Evolutionary conservation across 2,888 invertebrate species (phyloP), one percentile per base, ranked within the genome.

Genomic region (Sabatieria punctata): DNA sequence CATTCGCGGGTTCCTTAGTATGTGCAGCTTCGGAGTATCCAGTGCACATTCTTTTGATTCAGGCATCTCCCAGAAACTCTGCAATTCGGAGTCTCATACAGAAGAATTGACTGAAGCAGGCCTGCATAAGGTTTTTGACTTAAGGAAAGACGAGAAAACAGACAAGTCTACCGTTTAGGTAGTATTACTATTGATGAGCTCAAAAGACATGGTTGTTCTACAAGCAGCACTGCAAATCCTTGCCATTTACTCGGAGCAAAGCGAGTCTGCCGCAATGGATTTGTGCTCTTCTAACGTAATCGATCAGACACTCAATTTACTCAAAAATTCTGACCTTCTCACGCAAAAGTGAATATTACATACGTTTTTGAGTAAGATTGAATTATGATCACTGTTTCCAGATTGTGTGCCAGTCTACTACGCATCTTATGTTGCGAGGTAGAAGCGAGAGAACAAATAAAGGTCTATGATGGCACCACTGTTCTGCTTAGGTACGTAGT

Each of bases 401-500:
- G 57, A 43, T 47, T 56, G 8, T 53, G 54, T 13, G 53, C 54
- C 1, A 53, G 55, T 43, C 52, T 57, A 15, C 47, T 57, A 2
- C 53, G 56, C 1, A 53, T 56, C 8, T 50, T 57, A 0, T 53
- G 54, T n/a, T 51, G 51, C 38, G 56, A 57, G 42, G 47, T 48
- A 15, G 52, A 57, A 41, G 57, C 55, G 3, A 47, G 54, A 21
- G 55, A 57, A 40, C 54, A 55, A 44, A 51, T 57, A 39, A 44
- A 52, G 30, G 55, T 57, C 19, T 57, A 55, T 40, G 57, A 57
- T 46, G 57, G 57, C 2, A 51, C 57, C 3, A 52, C 53, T 1
- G 43, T 52, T 8, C 52, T 57, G 8, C 45, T 54, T 11, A 48
- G 54, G 54, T 54, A 21, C 8, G 42, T 25, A 13, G n/a, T n/a